phyloP scores from a whole-genome alignment of 1,140 invertebrate species.

The Macrobrachium nipponense region DNA sequence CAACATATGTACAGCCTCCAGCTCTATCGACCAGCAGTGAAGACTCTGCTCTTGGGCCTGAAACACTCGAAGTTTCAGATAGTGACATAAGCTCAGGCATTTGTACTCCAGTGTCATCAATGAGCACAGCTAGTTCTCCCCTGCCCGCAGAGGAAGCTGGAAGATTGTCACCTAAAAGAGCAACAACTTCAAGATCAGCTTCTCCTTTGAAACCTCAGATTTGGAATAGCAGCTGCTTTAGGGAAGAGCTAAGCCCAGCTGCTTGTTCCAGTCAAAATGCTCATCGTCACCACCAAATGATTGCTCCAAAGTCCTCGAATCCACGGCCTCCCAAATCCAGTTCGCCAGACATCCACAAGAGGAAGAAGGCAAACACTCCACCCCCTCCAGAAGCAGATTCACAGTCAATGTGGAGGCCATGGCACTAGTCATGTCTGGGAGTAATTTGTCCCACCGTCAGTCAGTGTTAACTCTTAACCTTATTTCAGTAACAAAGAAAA shows the following conservation, averaged over 20 bases:
- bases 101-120: conserved; percentile 39
- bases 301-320: conserved; percentile 40
- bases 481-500: background rate
- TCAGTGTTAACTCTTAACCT: background rate
- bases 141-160: conserved; percentile 29
- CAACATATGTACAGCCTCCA: conserved; percentile 33
- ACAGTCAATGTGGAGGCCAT: conserved; percentile 46
- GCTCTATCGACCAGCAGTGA: conserved; percentile 46
- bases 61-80: conserved; percentile 36
- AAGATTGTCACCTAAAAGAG: conserved; percentile 16
- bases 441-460: background rate
- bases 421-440: conserved; percentile 21
- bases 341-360: background rate
- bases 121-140: conserved; percentile 42
- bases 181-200: conserved; percentile 5
- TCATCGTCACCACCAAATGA: conserved; percentile 26
- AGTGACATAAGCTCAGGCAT: conserved; percentile 52
- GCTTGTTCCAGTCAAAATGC: background rate
- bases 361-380: conserved; percentile 27
- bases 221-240: conserved; percentile 40
- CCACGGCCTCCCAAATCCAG: background rate
- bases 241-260: conserved; percentile 39
- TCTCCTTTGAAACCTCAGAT: conserved; percentile 15
- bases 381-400: conserved; percentile 13
- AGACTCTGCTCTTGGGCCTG: conserved; percentile 41